Conservation (phyloP, 2,888 invertebrate genomes). For the Mystacides longicornis region DNA sequence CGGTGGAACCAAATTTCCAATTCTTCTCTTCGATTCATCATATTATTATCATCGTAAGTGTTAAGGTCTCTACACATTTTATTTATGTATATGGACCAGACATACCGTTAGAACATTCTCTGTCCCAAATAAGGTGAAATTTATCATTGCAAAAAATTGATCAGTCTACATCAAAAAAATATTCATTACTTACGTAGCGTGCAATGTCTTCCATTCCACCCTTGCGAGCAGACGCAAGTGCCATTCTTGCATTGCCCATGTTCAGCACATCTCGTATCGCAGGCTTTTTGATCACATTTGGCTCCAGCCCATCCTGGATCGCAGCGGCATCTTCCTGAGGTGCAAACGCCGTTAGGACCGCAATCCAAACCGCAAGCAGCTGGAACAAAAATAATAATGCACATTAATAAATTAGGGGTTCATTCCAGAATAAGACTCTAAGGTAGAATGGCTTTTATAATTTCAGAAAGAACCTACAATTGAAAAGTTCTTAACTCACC, state of each 20-base stretch:
- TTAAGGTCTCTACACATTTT: too few relatives aligned
- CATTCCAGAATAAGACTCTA: too few relatives aligned
- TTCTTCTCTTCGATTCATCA: too few relatives aligned
- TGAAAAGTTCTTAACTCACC: too few relatives aligned
- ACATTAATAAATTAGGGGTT: background rate
- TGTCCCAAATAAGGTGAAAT: too few relatives aligned
- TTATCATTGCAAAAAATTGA: too few relatives aligned
- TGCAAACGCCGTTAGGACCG: conserved; percentile 89
- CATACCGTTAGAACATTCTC: too few relatives aligned
- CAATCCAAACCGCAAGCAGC: conserved; percentile 91
- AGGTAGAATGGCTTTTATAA: too few relatives aligned
- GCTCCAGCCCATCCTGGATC: conserved; percentile 90
- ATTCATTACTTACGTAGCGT: conserved; percentile 74
- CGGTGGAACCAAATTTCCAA: too few relatives aligned
- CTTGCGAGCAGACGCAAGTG: conserved; percentile 93
- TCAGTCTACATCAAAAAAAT: background rate
- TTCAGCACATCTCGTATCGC: conserved; percentile 85
- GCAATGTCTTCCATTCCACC: conserved; percentile 98
- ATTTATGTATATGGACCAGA: too few relatives aligned
- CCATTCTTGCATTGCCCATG: conserved; percentile 98
- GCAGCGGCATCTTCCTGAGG: conserved; percentile 85
- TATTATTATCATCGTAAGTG: too few relatives aligned
- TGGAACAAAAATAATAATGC: conserved; percentile 33
- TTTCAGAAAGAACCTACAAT: too few relatives aligned
- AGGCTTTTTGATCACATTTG: conserved; percentile 84